Percentiles rank a stretch among this genome's conserved stretches.
Conservation (phyloP, 2,113 vertebrate genomes). For the Clarias macrocephalus region DNA sequence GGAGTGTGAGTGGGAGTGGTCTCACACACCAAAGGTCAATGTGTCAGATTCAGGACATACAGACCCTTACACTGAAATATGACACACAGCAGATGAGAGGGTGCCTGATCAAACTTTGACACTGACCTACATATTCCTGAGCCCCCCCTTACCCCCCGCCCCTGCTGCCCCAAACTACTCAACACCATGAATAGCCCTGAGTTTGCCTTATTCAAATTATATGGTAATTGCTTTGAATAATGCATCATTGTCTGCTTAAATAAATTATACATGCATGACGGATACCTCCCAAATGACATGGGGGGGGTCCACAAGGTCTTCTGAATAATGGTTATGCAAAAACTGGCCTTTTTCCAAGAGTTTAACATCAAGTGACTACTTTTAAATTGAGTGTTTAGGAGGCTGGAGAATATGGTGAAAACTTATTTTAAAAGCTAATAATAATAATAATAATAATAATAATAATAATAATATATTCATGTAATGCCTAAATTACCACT, state of each 20-base stretch:
- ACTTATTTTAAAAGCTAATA: neutral
- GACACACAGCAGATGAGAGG: constrained; percentile 22
- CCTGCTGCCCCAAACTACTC: neutral
- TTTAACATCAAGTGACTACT: constrained; percentile 25
- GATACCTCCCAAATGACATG: constrained; percentile 38
- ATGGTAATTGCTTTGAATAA: constrained; percentile 56
- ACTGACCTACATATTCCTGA: constrained; percentile 37
- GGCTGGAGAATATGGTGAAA: neutral
- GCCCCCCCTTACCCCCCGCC: neutral
- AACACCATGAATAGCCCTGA: constrained; percentile 25
- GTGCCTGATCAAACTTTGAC: constrained; percentile 36
- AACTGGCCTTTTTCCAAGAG: constrained; percentile 39
- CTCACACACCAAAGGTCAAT: neutral
- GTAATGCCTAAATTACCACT: neutral
- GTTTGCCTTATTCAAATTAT: constrained; percentile 48
- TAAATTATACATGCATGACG: constrained; percentile 49
- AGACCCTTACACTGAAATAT: neutral
- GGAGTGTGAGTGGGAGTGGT: neutral
- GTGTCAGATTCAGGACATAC: constrained; percentile 22
- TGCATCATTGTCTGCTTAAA: constrained; percentile 48
- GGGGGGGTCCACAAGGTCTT: constrained; percentile 31
- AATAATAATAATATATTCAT: neutral
- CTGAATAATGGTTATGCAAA: constrained; percentile 48
- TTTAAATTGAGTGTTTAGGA: neutral
- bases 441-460: constrained; percentile 11